Percentiles rank a stretch among this genome's conserved stretches.
Evolutionary conservation across 2,888 invertebrate genomes (phyloP).

Genomic region (Spatulosminthurus flaviceps): DNA sequence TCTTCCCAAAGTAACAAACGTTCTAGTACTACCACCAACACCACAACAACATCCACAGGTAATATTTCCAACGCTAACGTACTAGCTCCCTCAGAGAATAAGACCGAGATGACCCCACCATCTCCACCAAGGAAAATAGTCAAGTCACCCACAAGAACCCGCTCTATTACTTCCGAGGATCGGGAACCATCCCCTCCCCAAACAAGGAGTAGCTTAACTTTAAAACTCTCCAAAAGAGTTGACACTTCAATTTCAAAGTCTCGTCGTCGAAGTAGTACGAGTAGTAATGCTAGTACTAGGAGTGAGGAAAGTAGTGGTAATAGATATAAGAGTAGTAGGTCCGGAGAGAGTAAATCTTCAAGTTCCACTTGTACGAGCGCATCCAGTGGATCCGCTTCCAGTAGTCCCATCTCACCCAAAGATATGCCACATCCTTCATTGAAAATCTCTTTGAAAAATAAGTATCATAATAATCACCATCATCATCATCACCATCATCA

Average conservation of each 20-base stretch:
- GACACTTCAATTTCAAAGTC: not conserved
- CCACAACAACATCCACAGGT: not conserved
- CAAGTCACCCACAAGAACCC: not conserved
- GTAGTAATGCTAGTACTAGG: conserved; percentile 4
- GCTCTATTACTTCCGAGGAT: conserved; percentile 12
- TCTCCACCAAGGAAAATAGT: not conserved
- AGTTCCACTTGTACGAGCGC: conserved; percentile 15
- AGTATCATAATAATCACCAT: conserved; percentile 61
- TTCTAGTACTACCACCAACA: not conserved
- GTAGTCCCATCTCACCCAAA: conserved; percentile 1
- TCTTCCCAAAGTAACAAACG: not conserved
- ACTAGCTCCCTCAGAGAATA: not conserved
- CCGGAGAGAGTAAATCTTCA: not conserved
- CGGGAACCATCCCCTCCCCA: conserved; percentile 26
- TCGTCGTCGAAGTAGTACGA: conserved; percentile 1
- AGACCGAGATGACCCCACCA: conserved; percentile 3
- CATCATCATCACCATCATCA: conserved; percentile 62
- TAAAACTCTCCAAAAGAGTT: conserved; percentile 8
- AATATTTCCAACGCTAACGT: not conserved
- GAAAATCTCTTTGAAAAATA: conserved; percentile 22
- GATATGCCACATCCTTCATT: not conserved
- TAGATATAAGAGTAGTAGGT: not conserved
- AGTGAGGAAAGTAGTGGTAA: not conserved
- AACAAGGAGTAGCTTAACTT: conserved; percentile 33
- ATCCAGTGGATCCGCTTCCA: not conserved